These are phyloP conservation scores for Philhelius pedissequus DNA, from an alignment of 2,888 invertebrate genomes.

Conservation along the genomic window DNA sequence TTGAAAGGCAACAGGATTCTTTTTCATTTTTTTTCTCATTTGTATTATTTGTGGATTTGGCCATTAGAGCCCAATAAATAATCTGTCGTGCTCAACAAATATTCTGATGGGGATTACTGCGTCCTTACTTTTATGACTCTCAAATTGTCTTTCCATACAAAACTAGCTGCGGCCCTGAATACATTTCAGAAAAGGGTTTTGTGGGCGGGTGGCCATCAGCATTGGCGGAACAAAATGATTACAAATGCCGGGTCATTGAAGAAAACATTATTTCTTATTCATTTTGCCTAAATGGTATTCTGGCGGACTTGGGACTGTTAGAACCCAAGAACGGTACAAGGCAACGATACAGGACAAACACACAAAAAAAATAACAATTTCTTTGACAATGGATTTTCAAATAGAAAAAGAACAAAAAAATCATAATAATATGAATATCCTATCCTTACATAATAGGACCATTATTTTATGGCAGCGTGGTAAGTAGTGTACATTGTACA, in stretches of 20 bases:
- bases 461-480: conserved; percentile 33
- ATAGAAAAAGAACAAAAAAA: background rate
- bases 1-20: conserved; percentile 58
- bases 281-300: conserved; percentile 36
- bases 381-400: conserved; percentile 40
- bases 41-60: conserved; percentile 60
- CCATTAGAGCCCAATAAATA: conserved; percentile 65
- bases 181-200: conserved; percentile 48
- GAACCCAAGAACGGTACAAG: background rate
- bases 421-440: conserved; percentile 14
- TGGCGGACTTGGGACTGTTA: background rate
- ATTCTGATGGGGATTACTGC: conserved; percentile 44
- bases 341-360: background rate
- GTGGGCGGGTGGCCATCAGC: background rate
- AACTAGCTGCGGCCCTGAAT: conserved; percentile 53
- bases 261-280: conserved; percentile 20
- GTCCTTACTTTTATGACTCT: conserved; percentile 50
- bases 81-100: conserved; percentile 66
- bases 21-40: background rate
- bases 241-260: conserved; percentile 41
- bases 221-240: conserved; percentile 15
- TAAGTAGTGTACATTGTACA: background rate
- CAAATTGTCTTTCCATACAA: conserved; percentile 56
- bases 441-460: conserved; percentile 31
- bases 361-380: conserved; percentile 31